A percentile compares a stretch with the other conserved stretches of the same genome.
Evolutionary conservation across 2,888 invertebrate species (phyloP).

Genomic region (Hypomecis atomaria): DNA sequence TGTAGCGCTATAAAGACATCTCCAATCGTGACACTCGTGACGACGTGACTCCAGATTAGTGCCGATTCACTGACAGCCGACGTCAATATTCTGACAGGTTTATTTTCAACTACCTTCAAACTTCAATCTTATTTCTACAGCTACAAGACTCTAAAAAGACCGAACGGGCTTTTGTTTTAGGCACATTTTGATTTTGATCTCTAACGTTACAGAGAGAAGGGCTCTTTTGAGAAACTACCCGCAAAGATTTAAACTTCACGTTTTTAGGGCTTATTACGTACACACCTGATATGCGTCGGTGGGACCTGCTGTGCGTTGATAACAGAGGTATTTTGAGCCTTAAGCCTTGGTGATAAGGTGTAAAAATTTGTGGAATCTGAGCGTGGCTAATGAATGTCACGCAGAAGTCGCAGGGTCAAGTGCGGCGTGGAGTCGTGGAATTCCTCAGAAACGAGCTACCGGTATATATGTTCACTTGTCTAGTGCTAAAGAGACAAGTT

Average conservation of each 20-base stretch:
- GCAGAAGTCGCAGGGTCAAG: conserved; percentile 25
- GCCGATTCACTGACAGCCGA: conserved; percentile 24
- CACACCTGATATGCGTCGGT: conserved; percentile 12
- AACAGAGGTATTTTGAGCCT: conserved; percentile 20
- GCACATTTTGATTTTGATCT: conserved; percentile 7
- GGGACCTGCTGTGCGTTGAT: conserved; percentile 25
- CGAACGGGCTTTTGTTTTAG: not conserved
- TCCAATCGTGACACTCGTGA: conserved; percentile 30
- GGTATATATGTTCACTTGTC: no score
- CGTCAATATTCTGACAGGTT: conserved; percentile 30
- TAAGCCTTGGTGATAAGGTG: conserved; percentile 10
- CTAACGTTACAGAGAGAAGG: conserved; percentile 7
- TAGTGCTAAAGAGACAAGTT: no score
- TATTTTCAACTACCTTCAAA: conserved; percentile 3
- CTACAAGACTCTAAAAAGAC: not conserved
- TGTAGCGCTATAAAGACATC: conserved; percentile 27
- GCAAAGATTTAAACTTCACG: conserved; percentile 10
- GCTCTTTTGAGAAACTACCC: conserved; percentile 21
- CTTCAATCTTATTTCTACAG: not conserved
- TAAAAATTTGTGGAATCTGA: conserved; percentile 10
- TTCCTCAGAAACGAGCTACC: not conserved
- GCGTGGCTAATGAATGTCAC: conserved; percentile 23
- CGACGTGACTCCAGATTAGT: conserved; percentile 28
- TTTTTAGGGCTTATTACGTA: conserved; percentile 10
- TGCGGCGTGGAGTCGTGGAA: conserved; percentile 16